phyloP scores from a whole-genome alignment of 2,113 vertebrate genomes.

The Triplophysa tibetana region DNA sequence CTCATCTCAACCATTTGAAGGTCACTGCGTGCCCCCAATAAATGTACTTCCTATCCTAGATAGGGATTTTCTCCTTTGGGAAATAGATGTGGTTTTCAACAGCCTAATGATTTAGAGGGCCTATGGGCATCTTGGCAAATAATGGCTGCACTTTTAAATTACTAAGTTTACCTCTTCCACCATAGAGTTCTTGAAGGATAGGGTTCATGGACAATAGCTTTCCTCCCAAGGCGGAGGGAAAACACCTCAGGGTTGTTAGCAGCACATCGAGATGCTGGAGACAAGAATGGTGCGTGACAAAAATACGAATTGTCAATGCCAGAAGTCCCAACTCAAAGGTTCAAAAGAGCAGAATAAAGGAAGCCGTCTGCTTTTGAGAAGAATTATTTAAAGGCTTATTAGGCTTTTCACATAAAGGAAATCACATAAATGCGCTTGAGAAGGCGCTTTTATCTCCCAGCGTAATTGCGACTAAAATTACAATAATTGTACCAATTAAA shows the following conservation, averaged over 20 bases:
- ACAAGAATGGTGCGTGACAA: constrained; percentile 37
- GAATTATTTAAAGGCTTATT: constrained; percentile 72
- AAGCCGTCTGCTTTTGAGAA: constrained; percentile 49
- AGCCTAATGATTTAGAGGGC: constrained; percentile 60
- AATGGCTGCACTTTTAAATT: constrained; percentile 55
- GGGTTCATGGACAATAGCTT: constrained; percentile 54
- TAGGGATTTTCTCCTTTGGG: constrained; percentile 54
- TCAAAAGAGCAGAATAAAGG: constrained; percentile 64
- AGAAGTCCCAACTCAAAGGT: constrained; percentile 64
- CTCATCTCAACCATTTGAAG: constrained; percentile 58
- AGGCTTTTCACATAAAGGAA: constrained; percentile 75
- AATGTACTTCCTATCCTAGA: constrained; percentile 53
- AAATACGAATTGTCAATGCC: constrained; percentile 41
- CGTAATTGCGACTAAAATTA: constrained; percentile 97
- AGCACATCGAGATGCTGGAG: constrained; percentile 36
- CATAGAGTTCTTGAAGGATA: constrained; percentile 58
- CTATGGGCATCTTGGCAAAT: constrained; percentile 56
- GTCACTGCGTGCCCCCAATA: constrained; percentile 60
- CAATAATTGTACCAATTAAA: constrained; percentile 99
- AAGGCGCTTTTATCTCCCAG: constrained; percentile 88
- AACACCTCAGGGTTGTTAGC: constrained; percentile 33
- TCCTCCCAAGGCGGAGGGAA: constrained; percentile 38
- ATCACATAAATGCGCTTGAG: constrained; percentile 80
- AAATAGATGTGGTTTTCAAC: constrained; percentile 59
- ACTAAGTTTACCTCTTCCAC: constrained; percentile 56